Base-by-base conservation (phyloP, 2,797 vertebrate genomes). In the Mus caroli region DNA sequence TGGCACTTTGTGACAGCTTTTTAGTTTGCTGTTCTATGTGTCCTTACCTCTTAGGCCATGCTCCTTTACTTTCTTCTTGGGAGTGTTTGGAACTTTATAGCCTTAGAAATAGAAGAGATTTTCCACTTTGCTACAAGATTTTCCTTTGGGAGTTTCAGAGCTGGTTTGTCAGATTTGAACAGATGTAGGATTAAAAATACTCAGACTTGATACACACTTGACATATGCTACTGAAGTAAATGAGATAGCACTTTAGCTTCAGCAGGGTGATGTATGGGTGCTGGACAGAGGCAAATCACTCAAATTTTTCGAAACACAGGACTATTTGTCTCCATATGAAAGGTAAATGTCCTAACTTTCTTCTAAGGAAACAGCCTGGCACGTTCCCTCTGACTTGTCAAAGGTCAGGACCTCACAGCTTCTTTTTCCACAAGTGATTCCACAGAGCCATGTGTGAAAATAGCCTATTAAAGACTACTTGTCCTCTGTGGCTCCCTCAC, bases 141-240 rank as follows among this genome's bases (percentile, higher is more conserved):
- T 62, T 87, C 78, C 22, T 79, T 34, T 80, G 34, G 26, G 20
- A 87, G 8, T 87, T 91, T 26, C 78, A 40, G 17, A 92, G 26
- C 9, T 8, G 52, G 8, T 77, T 82, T 71, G 58, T 15, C 11
- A 83, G 69, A 69, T 86, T 34, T 24, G 15, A 64, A 12, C n/a
- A 95, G 56, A 75, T 87, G 17, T 26, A 62, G 31, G 62, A 73
- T 93, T 73, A 54, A 89, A 96, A 94, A 76, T 40, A 83, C 4
- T 71, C 54, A 78, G 1, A 24, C 28, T 31, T 60, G 52, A 60
- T 56, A 60, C 28, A 12, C 26, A 5, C n/a, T 34, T 34, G 24
- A 94, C 12, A 86, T 10, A 54, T 88, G 31, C 24, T 87, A 34
- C 22, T 24, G 71, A 88, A 92, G 31, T 28, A 52, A 92, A 28